A percentile compares a stretch with the other conserved stretches of the same genome.
Evolutionary conservation across 2,888 invertebrate genomes (phyloP).

Genomic region (Emmelina monodactyla): DNA sequence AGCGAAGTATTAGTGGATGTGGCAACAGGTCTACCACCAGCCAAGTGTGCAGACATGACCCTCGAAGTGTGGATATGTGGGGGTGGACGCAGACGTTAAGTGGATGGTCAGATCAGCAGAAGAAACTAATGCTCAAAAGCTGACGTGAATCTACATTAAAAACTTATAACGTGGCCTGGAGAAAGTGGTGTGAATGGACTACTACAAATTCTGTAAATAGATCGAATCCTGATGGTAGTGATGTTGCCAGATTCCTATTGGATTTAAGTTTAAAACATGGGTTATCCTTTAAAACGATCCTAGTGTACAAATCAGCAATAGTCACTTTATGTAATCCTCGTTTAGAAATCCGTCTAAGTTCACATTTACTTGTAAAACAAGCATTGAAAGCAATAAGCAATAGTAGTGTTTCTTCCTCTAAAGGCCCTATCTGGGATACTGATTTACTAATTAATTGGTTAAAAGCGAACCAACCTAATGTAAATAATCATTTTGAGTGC

Average conservation of each 20-base stretch:
- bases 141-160: slow-evolving; percentile 8
- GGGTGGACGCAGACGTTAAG: slow-evolving; percentile 9
- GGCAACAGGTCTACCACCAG: slow-evolving; percentile 11
- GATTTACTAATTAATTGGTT: slow-evolving; percentile 6
- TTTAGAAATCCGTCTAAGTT: too few relatives aligned
- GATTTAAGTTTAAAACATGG: too few relatives aligned
- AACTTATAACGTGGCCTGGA: too few relatives aligned
- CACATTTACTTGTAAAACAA: slow-evolving; percentile 5
- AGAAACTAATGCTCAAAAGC: neutral
- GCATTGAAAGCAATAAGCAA: slow-evolving; percentile 4
- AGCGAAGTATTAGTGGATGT: too few relatives aligned
- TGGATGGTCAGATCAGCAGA: slow-evolving; percentile 4
- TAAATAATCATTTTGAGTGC: slow-evolving; percentile 6
- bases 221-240: too few relatives aligned
- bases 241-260: too few relatives aligned
- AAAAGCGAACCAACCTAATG: neutral
- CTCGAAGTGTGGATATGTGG: slow-evolving; percentile 13
- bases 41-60: slow-evolving; percentile 8
- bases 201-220: too few relatives aligned
- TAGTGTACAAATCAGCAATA: slow-evolving; percentile 4
- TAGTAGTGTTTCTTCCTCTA: too few relatives aligned
- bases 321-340: too few relatives aligned
- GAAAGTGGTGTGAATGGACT: too few relatives aligned
- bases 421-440: too few relatives aligned
- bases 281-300: too few relatives aligned